Percentiles rank a stretch among this genome's conserved stretches.
phyloP scores from a whole-genome alignment of 2,888 invertebrate genomes.

The Micoletzkya japonica region DNA sequence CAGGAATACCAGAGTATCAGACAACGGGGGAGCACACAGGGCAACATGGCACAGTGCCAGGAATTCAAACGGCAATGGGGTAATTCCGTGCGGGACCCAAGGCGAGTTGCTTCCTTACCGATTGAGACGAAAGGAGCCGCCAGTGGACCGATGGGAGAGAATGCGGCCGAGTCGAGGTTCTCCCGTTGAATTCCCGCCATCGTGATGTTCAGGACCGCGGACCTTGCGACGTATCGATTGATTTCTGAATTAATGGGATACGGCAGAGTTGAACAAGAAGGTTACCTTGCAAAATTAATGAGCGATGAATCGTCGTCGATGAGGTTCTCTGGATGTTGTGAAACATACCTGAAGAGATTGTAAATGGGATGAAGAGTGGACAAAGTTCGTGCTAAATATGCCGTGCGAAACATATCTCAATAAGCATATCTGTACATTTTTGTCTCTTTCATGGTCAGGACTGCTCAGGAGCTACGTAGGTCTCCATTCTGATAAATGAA shows the following conservation, averaged over 20 bases:
- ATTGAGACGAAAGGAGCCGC: conserved; percentile 58
- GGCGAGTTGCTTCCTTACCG: conserved; percentile 31
- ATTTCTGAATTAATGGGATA: conserved; percentile 34
- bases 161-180: conserved; percentile 46
- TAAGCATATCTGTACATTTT: too few species aligned
- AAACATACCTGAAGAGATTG: conserved; percentile 36
- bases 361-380: background rate
- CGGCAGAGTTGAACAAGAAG: background rate
- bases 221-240: conserved; percentile 53
- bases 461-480: too few species aligned
- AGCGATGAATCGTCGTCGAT: conserved; percentile 62
- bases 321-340: conserved; percentile 61
- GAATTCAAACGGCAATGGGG: too few species aligned
- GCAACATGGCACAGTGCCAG: too few species aligned
- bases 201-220: conserved; percentile 15
- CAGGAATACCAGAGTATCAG: too few species aligned
- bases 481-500: too few species aligned
- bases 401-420: too few species aligned
- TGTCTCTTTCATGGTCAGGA: too few species aligned
- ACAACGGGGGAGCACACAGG: too few species aligned
- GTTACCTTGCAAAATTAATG: conserved; percentile 53
- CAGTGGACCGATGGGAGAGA: conserved; percentile 45
- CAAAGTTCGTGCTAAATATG: background rate
- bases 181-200: conserved; percentile 43
- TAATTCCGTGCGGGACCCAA: too few species aligned